A percentile compares a stretch with the other conserved stretches of the same genome.
Conservation (phyloP, 2,888 invertebrate genomes). For the Aplocera efformata region DNA sequence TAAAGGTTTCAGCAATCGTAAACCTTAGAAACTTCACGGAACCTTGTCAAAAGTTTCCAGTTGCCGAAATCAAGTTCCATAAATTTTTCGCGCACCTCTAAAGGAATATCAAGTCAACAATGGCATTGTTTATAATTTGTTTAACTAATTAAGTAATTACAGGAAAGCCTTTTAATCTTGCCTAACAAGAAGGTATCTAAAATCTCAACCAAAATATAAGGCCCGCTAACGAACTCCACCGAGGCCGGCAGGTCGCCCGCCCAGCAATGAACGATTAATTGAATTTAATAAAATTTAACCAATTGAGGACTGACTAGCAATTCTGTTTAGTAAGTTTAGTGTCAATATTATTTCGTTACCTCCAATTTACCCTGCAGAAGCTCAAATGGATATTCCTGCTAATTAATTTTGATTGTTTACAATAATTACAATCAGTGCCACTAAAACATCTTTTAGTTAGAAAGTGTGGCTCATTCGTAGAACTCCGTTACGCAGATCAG, state of each 20-base stretch:
- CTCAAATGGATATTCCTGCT: background rate
- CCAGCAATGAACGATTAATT: constrained; percentile 10
- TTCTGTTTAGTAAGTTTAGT: constrained; percentile 4
- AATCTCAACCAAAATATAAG: constrained; percentile 27
- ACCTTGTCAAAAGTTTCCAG: too few species aligned
- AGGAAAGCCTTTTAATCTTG: constrained; percentile 34
- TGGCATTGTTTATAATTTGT: constrained; percentile 44
- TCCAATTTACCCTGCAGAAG: constrained; percentile 1
- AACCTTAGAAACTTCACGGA: too few species aligned
- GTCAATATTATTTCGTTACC: constrained; percentile 7
- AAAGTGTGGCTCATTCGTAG: too few species aligned
- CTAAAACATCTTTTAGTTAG: too few species aligned
- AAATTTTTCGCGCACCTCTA: too few species aligned
- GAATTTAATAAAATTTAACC: constrained; percentile 16
- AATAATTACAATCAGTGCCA: too few species aligned
- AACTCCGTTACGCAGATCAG: too few species aligned
- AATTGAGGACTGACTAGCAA: constrained; percentile 2
- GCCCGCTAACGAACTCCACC: constrained; percentile 20
- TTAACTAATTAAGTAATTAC: constrained; percentile 51
- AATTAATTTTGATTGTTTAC: background rate
- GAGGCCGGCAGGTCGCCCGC: constrained; percentile 1
- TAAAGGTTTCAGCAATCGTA: too few species aligned
- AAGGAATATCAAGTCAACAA: constrained; percentile 33
- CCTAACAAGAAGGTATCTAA: constrained; percentile 31
- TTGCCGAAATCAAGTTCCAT: too few species aligned